phyloP scores from a whole-genome alignment of 2,797 vertebrate species.

The Avahi laniger region DNA sequence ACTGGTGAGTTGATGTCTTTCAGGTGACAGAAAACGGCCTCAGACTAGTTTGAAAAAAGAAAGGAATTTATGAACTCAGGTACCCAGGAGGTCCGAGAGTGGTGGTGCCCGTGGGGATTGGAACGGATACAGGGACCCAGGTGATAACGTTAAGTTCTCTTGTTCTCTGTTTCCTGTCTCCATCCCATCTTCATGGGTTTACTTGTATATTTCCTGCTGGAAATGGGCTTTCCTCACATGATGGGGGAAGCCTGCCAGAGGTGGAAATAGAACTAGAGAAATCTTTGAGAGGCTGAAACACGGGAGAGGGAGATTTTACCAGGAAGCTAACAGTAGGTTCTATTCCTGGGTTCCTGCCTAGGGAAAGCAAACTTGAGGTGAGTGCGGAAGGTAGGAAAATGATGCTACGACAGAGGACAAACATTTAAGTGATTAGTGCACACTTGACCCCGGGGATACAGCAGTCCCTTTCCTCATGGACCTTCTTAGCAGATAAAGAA shows the following conservation, averaged over 20 bases:
- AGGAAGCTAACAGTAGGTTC: background rate
- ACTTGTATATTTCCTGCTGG: background rate
- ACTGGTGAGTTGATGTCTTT: accelerated
- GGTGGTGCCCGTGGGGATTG: background rate
- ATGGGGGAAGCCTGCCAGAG: background rate
- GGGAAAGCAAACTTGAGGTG: background rate
- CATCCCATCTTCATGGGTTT: background rate
- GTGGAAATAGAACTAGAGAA: background rate
- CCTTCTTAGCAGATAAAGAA: background rate
- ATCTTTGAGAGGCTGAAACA: background rate
- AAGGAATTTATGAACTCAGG: background rate
- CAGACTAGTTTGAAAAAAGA: background rate
- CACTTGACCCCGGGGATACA: background rate
- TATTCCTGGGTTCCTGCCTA: background rate
- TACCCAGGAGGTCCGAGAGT: background rate
- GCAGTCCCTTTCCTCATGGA: background rate
- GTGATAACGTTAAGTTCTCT: background rate
- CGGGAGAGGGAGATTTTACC: background rate
- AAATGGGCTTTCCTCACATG: background rate
- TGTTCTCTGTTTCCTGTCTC: background rate
- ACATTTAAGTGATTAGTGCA: background rate
- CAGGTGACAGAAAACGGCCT: background rate
- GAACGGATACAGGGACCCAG: background rate
- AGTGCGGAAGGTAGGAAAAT: background rate
- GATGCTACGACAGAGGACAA: background rate